Conservation (phyloP, 35 echinoderm and acorn worm species). For the Eucidaris tribuloides region DNA sequence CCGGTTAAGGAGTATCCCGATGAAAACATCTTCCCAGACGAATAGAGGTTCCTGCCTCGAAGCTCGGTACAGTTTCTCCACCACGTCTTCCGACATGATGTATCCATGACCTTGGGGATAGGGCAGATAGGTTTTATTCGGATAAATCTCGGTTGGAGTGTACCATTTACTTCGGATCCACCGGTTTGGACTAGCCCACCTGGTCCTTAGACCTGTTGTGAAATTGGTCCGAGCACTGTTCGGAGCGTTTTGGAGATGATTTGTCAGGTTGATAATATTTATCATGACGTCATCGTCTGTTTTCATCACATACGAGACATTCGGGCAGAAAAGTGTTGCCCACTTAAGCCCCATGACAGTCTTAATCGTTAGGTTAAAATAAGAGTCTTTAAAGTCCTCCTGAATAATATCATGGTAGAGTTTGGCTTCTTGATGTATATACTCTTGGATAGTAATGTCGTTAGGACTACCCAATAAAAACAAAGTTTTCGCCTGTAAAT, state of each 20-base stretch:
- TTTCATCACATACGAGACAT: constrained; percentile 31
- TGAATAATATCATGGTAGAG: constrained; percentile 33
- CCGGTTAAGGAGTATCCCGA: constrained; percentile 44
- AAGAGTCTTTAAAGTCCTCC: constrained; percentile 42
- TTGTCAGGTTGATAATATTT: too few species aligned
- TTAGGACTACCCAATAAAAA: constrained; percentile 25
- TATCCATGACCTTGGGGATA: constrained; percentile 37
- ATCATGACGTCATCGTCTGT: constrained; percentile 25
- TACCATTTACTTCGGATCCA: too few species aligned
- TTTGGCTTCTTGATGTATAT: constrained; percentile 9
- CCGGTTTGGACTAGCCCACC: too few species aligned
- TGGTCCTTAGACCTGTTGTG: too few species aligned
- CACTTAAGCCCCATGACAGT: constrained; percentile 62
- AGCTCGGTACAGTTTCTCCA: constrained; percentile 13
- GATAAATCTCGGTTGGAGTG: too few species aligned
- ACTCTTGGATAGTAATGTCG: neutral
- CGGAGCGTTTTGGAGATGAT: too few species aligned
- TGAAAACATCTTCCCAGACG: constrained; percentile 51
- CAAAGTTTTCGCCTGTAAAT: neutral
- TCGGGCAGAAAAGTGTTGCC: constrained; percentile 15
- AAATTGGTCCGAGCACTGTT: too few species aligned
- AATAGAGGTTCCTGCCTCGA: neutral
- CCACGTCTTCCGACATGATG: constrained; percentile 52
- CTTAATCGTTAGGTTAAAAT: constrained; percentile 57
- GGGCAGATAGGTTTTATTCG: constrained; percentile 40